Conservation (phyloP, 2,888 invertebrate species). For the Troilus luridus region DNA sequence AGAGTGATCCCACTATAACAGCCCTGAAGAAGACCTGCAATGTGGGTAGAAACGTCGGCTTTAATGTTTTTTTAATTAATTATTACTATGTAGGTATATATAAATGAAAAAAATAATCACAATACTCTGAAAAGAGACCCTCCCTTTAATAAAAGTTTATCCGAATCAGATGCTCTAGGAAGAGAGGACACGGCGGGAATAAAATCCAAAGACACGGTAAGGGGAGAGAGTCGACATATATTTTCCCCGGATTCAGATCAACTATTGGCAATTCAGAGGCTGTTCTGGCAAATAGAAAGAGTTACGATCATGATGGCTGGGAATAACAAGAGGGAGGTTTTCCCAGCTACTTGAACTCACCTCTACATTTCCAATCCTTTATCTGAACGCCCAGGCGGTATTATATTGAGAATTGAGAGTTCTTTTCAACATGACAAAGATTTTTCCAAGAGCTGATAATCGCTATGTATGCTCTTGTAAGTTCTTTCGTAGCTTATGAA, state of each 20-base stretch:
- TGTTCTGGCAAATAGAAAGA: conserved; percentile 20
- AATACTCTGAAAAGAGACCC: too few relatives aligned
- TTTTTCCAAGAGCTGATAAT: not conserved
- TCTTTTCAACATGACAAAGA: not conserved
- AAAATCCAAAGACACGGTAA: not conserved
- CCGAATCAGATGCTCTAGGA: not conserved
- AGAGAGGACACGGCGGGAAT: not conserved
- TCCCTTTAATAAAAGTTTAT: not conserved
- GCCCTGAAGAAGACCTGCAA: too few relatives aligned
- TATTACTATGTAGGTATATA: too few relatives aligned
- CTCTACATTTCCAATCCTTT: not conserved
- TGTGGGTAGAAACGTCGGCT: too few relatives aligned
- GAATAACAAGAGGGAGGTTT: not conserved
- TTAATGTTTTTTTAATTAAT: too few relatives aligned
- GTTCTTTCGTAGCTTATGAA: too few relatives aligned
- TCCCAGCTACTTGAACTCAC: not conserved
- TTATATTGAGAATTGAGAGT: not conserved
- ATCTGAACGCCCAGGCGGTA: not conserved
- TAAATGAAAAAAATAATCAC: too few relatives aligned
- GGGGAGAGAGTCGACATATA: not conserved
- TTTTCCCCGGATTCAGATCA: not conserved
- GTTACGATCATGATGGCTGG: not conserved
- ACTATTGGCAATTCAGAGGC: conserved; percentile 22
- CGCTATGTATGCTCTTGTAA: too few relatives aligned
- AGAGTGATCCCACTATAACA: too few relatives aligned